These are phyloP conservation scores for Arctocebus calabarensis DNA, from an alignment of 2,797 vertebrate genomes.

Conservation along the genomic window DNA sequence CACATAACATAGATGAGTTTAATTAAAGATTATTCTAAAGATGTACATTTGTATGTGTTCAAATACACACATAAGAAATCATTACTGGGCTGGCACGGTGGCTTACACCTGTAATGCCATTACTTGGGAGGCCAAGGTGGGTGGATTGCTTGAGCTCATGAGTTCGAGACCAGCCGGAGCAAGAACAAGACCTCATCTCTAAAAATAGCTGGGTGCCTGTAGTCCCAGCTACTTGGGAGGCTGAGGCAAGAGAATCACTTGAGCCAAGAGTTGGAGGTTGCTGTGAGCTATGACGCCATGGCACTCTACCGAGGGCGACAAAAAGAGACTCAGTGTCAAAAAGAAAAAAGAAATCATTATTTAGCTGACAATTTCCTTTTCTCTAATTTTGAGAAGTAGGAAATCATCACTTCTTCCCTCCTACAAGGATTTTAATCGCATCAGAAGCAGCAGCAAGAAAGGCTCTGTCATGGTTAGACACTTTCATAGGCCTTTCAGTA, in stretches of 20 bases:
- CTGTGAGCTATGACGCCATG: no score
- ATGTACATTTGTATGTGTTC: background rate
- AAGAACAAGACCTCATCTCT: no score
- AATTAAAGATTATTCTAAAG: background rate
- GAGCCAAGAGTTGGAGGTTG: no score
- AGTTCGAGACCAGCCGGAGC: no score
- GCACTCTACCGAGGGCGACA: no score
- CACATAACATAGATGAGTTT: background rate
- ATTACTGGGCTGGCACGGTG: background rate
- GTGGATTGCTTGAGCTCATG: no score
- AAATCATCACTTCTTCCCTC: background rate
- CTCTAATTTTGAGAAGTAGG: background rate
- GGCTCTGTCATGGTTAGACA: background rate
- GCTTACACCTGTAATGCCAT: no score
- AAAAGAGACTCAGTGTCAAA: no score
- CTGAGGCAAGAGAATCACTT: no score
- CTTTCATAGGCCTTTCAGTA: background rate
- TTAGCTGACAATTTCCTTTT: background rate
- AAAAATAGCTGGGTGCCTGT: no score
- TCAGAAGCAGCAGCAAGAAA: background rate
- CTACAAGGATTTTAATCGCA: background rate
- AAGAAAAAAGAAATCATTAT: background rate
- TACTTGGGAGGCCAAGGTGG: no score
- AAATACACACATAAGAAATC: background rate
- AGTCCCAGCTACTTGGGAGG: no score